A percentile compares a stretch with the other conserved stretches of the same genome.
Conservation (phyloP, 1,140 invertebrate species). For the Heterodera schachtii region DNA sequence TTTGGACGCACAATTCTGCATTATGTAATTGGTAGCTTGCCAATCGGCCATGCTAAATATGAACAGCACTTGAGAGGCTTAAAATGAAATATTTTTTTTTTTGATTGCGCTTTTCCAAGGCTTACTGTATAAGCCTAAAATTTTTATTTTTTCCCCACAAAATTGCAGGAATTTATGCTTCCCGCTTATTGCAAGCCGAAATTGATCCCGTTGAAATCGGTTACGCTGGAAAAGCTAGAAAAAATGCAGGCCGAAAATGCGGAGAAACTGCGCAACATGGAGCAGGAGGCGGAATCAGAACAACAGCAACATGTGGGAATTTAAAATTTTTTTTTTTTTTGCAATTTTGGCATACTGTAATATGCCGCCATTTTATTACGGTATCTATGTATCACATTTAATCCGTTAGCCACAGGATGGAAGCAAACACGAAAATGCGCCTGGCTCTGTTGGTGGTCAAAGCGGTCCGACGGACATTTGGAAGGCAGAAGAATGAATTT, state of each 20-base stretch:
- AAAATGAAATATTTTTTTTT: too few relatives aligned
- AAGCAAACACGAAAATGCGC: background rate
- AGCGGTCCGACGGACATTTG: slow-evolving; percentile 5
- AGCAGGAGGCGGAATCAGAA: slow-evolving; percentile 30
- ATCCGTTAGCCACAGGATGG: too few relatives aligned
- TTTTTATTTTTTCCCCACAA: too few relatives aligned
- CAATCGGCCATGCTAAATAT: too few relatives aligned
- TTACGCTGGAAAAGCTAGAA: slow-evolving; percentile 55
- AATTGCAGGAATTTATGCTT: slow-evolving; percentile 31
- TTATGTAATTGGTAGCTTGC: too few relatives aligned
- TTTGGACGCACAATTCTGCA: too few relatives aligned
- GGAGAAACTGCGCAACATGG: slow-evolving; percentile 53
- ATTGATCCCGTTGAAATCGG: slow-evolving; percentile 53
- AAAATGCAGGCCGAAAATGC: slow-evolving; percentile 53
- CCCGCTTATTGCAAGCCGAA: slow-evolving; percentile 58
- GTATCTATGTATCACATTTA: too few relatives aligned
- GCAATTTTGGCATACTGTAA: too few relatives aligned
- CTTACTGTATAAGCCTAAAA: background rate
- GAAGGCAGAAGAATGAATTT: slow-evolving; percentile 9
- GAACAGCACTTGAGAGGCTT: too few relatives aligned
- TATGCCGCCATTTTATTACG: too few relatives aligned
- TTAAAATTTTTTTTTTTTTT: too few relatives aligned
- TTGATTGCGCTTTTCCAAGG: background rate
- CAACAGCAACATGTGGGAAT: background rate
- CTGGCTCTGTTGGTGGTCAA: background rate